phyloP scores from a whole-genome alignment of 2,797 vertebrate genomes.

The Pygocentrus nattereri region DNA sequence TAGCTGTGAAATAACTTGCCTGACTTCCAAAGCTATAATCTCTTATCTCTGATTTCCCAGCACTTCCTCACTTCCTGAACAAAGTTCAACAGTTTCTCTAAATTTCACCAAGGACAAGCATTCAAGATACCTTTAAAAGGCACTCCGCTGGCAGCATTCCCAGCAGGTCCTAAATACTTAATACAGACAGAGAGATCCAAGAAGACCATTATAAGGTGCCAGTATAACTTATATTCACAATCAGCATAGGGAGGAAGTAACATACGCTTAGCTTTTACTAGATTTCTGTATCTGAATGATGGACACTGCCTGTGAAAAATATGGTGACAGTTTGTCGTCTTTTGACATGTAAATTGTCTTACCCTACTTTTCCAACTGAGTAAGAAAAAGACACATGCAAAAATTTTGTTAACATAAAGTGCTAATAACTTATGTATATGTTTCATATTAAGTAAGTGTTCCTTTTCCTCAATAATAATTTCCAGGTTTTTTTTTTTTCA shows the following conservation, averaged over 20 bases:
- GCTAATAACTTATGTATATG: too few species aligned
- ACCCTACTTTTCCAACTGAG: too few species aligned
- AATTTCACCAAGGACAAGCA: conserved; percentile 30
- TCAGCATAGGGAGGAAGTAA: neutral
- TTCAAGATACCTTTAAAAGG: conserved; percentile 49
- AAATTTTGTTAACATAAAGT: too few species aligned
- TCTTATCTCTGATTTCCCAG: neutral
- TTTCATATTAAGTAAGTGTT: too few species aligned
- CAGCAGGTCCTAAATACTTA: conserved; percentile 64
- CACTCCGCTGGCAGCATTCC: conserved; percentile 58
- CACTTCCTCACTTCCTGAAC: neutral
- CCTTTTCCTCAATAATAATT: too few species aligned
- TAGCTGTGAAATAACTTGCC: conserved; percentile 8
- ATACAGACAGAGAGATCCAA: conserved; percentile 32
- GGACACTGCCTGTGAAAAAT: neutral
- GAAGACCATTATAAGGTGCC: conserved; percentile 30
- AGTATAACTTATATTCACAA: conserved; percentile 13
- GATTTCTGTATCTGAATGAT: neutral
- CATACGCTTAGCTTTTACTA: neutral
- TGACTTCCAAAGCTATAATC: neutral
- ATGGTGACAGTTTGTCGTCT: too few species aligned
- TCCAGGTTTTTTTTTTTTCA: too few species aligned
- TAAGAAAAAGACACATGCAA: too few species aligned
- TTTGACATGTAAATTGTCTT: too few species aligned
- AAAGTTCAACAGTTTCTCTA: conserved; percentile 34